Evolutionary conservation across 1,140 invertebrate genomes (phyloP), one percentile per base, ranked within the genome.

Genomic region (Diachasmimorpha longicaudata): DNA sequence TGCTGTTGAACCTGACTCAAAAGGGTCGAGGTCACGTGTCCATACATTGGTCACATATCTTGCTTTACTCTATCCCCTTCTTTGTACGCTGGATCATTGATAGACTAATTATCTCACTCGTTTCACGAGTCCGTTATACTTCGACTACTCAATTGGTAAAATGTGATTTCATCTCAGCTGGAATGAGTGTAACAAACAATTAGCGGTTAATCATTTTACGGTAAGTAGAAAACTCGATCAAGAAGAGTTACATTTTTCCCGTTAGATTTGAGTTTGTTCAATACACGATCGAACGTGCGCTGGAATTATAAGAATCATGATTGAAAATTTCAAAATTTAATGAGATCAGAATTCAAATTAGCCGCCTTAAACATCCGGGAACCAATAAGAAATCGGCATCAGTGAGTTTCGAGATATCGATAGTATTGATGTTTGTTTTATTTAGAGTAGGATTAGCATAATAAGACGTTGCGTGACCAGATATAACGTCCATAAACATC

Each of bases 1-100:
- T 52, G 42, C 70, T 73, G 68, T 79, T 79, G 78, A 79, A 79
- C 78, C 78, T 79, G 78, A 79, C 71, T 74, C 68, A 79, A 79
- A 74, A 75, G 44, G 78, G 78, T 79, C 74, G 78, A 77, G 78
- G 78, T 71, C 69, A 67, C 31, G 16, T 9, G 63, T 63, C 67
- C 48, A 63, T 46, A 52, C 58, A 16, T 63, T 71, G 67, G 69
- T 19, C 31, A 14, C 31, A 68, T 39, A 42, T 68, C 39, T 68
- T 37, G 10, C 39, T 63, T 63, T 63, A 1, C 46, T 52, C 66
- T 70, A 14, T 66, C 25, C 31, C 36, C 31, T 37, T 37, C 36
- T 68, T 37, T 68, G 16, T 68, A 68, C 4, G 36, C 14, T 68
- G 25, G 66, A 68, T 68, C 31, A 68, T 68, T 68, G 16, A 68